phyloP scores from a whole-genome alignment of 53 echinoderm and acorn worm genomes.

The Stichopus horrens region DNA sequence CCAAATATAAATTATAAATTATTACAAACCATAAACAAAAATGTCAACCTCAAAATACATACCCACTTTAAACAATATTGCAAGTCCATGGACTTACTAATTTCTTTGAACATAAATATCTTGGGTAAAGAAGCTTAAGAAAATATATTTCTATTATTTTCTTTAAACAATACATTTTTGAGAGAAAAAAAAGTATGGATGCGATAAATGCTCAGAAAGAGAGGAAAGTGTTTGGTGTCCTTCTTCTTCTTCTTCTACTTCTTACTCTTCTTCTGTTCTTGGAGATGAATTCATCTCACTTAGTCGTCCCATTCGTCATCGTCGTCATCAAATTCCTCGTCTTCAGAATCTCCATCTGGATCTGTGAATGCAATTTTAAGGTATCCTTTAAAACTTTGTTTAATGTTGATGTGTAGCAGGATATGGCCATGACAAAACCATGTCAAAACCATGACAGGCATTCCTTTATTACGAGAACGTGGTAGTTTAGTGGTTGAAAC shows the following conservation, averaged over 20 bases:
- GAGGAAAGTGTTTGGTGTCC: neutral
- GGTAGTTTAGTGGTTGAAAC: too few relatives aligned
- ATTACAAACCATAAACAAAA: too few relatives aligned
- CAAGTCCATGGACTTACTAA: neutral
- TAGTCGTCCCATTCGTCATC: constrained; percentile 31
- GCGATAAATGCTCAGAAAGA: neutral
- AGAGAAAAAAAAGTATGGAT: too few relatives aligned
- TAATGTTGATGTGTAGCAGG: neutral
- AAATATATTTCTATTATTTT: neutral
- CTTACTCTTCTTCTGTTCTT: neutral
- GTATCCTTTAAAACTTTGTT: too few relatives aligned
- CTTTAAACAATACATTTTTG: neutral
- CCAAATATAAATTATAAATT: too few relatives aligned
- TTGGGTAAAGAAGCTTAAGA: neutral
- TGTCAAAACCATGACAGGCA: too few relatives aligned
- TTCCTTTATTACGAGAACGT: too few relatives aligned
- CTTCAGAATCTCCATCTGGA: constrained; percentile 26
- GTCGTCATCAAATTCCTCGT: constrained; percentile 26
- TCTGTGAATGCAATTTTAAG: neutral
- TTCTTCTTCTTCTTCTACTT: neutral
- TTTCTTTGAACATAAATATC: neutral
- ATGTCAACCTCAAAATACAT: too few relatives aligned
- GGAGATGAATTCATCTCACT: neutral
- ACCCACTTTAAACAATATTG: neutral
- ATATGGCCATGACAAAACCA: too few relatives aligned